These are phyloP conservation scores for Frankliniella intonsa DNA, from an alignment of 2,888 invertebrate genomes.

Conservation along the genomic window DNA sequence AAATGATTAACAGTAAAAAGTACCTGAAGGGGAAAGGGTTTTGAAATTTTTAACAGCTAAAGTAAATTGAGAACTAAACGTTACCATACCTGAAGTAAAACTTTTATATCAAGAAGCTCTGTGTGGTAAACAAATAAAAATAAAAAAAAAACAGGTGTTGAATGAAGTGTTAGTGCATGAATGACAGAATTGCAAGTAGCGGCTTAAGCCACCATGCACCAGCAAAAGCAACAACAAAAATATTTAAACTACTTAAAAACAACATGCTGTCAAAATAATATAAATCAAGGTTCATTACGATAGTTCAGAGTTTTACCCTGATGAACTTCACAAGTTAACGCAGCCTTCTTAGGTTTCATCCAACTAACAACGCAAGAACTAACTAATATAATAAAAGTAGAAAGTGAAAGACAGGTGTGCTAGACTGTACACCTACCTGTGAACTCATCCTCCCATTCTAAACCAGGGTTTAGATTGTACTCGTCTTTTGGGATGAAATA, in stretches of 20 bases:
- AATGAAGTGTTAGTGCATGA: conserved; percentile 17
- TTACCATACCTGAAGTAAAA: not conserved
- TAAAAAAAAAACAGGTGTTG: too few species aligned
- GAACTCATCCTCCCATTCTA: conserved; percentile 99
- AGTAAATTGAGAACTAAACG: not conserved
- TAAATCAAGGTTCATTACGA: conserved; percentile 50
- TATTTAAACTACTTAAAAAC: conserved; percentile 24
- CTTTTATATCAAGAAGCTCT: not conserved
- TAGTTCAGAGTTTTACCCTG: conserved; percentile 35
- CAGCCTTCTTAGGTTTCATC: conserved; percentile 26
- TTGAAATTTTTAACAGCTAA: too few species aligned
- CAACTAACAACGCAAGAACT: not conserved
- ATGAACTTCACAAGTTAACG: conserved; percentile 16
- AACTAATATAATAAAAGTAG: conserved; percentile 40
- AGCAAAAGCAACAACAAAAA: conserved; percentile 14
- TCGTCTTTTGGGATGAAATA: conserved; percentile 81
- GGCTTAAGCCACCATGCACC: conserved; percentile 23
- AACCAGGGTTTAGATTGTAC: conserved; percentile 99
- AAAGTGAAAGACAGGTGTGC: conserved; percentile 46
- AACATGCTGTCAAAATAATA: conserved; percentile 47
- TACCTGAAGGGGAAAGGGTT: too few species aligned
- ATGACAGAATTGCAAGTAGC: conserved; percentile 26
- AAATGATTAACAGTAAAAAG: too few species aligned
- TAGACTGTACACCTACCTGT: conserved; percentile 81
- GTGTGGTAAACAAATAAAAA: not conserved